Evolutionary conservation across 2,797 vertebrate species (phyloP).

Genomic region (Podarcis lilfordi): DNA sequence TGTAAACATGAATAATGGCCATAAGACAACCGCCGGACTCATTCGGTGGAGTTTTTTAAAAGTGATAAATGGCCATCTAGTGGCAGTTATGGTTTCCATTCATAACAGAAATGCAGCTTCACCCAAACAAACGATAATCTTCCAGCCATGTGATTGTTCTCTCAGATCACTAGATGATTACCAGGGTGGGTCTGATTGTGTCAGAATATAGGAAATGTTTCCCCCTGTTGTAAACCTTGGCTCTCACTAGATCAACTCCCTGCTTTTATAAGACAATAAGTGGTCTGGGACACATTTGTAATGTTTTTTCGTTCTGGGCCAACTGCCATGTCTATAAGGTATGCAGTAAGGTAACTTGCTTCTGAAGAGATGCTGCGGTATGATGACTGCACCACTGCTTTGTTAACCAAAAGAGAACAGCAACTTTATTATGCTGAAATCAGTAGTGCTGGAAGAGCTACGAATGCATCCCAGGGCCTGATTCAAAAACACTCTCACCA

Average conservation of each 20-base stretch:
- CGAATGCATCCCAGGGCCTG: background rate
- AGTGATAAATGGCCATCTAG: slow-evolving; percentile 32
- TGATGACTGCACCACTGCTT: background rate
- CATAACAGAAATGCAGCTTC: background rate
- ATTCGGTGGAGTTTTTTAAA: background rate
- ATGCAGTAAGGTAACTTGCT: background rate
- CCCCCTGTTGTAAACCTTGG: background rate
- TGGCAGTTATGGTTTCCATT: slow-evolving; percentile 12
- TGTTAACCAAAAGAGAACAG: background rate
- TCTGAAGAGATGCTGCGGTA: background rate
- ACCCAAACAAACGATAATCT: background rate
- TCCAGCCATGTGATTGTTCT: background rate
- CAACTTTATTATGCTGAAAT: background rate
- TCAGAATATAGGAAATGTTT: background rate
- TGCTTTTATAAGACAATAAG: background rate
- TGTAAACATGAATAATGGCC: slow-evolving; percentile 14
- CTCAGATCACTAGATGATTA: background rate
- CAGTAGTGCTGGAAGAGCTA: background rate
- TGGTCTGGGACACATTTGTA: background rate
- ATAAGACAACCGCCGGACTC: background rate
- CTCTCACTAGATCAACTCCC: background rate
- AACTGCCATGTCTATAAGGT: background rate
- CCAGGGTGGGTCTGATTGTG: background rate
- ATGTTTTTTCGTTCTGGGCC: background rate
- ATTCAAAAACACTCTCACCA: background rate